A percentile compares a stretch with the other conserved stretches of the same genome.
Conservation (phyloP, 92 coral and sea anemone genomes). For the Epizoanthus illoricatus region DNA sequence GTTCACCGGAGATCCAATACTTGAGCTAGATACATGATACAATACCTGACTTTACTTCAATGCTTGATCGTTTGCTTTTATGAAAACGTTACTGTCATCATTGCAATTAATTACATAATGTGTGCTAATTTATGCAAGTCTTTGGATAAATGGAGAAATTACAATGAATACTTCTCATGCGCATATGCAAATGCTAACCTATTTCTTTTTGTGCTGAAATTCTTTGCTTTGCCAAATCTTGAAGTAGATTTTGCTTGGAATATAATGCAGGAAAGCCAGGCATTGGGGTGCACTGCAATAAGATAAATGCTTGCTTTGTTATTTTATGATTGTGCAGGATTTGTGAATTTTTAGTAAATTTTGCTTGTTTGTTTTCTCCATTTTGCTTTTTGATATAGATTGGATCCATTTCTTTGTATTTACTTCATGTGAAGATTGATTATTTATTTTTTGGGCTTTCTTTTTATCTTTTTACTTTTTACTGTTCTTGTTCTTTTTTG, state of each 20-base stretch:
- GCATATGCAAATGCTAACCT: neutral
- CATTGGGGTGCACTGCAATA: neutral
- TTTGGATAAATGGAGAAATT: neutral
- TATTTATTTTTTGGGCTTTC: too few relatives aligned
- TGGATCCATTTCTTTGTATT: too few relatives aligned
- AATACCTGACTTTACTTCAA: neutral
- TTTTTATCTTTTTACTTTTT: too few relatives aligned
- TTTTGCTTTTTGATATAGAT: too few relatives aligned
- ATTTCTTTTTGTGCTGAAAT: neutral
- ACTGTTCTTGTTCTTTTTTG: too few relatives aligned
- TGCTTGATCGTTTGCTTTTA: neutral
- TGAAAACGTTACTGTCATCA: neutral
- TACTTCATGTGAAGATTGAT: too few relatives aligned
- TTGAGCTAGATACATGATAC: neutral
- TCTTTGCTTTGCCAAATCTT: conserved; percentile 10
- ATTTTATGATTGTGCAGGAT: too few relatives aligned
- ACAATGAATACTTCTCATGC: neutral
- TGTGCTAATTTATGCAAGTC: neutral
- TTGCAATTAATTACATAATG: neutral
- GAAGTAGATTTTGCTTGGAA: neutral
- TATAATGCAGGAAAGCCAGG: neutral
- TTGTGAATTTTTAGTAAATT: too few relatives aligned
- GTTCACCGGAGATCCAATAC: neutral
- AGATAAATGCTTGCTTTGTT: too few relatives aligned
- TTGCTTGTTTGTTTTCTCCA: too few relatives aligned